Conservation (phyloP, 2,113 vertebrate species). For the Malurus melanocephalus region DNA sequence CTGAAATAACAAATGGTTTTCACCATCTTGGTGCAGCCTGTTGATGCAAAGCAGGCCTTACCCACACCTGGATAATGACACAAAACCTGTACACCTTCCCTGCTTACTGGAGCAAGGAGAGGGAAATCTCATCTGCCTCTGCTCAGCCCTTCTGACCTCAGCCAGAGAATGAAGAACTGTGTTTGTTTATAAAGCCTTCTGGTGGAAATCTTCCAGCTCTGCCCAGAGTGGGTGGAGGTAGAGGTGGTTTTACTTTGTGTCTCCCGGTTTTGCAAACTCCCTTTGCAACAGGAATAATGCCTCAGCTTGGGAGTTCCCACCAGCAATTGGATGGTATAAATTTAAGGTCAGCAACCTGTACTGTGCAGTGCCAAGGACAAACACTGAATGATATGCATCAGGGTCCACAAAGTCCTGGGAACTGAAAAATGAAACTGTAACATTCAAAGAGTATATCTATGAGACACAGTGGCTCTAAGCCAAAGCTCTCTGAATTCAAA, state of each 20-base stretch:
- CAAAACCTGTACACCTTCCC: background rate
- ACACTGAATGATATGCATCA: background rate
- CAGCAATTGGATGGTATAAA: background rate
- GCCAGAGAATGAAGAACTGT: background rate
- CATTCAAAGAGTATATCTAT: background rate
- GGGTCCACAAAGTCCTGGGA: slow-evolving; percentile 47
- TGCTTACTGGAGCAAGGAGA: background rate
- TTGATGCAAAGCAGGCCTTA: background rate
- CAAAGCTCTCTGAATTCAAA: slow-evolving; percentile 37
- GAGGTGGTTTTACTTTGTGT: background rate
- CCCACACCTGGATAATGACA: background rate
- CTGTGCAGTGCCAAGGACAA: slow-evolving; percentile 13
- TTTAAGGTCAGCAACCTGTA: background rate
- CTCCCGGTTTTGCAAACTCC: background rate
- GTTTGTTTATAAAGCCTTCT: background rate
- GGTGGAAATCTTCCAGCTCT: background rate
- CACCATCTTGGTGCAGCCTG: background rate
- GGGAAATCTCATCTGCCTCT: background rate
- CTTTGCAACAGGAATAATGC: background rate
- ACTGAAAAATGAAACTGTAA: slow-evolving; percentile 13
- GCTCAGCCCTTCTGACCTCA: background rate
- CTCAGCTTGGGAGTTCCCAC: slow-evolving; percentile 16
- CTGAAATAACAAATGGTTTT: background rate
- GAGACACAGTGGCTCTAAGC: background rate
- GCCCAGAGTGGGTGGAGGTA: background rate